Percentiles rank a stretch among this genome's conserved stretches.
Evolutionary conservation across 1,140 invertebrate genomes (phyloP).

Genomic region (Planococcus citri): DNA sequence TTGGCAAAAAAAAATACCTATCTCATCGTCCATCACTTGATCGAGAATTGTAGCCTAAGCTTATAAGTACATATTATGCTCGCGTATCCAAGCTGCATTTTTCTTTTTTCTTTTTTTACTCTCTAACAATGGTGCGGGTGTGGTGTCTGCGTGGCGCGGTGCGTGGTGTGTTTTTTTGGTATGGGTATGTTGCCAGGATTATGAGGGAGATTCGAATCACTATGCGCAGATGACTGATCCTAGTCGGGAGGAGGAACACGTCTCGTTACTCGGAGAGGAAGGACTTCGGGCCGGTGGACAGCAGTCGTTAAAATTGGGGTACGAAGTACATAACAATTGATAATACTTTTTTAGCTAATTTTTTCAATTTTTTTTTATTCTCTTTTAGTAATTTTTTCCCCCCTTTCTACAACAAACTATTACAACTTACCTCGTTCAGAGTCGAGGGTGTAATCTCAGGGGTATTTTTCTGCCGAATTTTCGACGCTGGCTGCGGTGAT

Average conservation of each 20-base stretch:
- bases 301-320: constrained; percentile 79
- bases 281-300: constrained; percentile 71
- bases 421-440: no score
- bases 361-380: no score
- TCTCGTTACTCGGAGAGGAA: constrained; percentile 87
- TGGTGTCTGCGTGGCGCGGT: background rate
- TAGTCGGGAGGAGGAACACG: constrained; percentile 83
- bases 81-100: background rate
- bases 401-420: no score
- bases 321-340: constrained; percentile 36
- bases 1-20: no score
- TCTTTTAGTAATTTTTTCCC: no score
- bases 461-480: no score
- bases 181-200: constrained; percentile 43
- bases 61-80: background rate
- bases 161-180: constrained; percentile 27
- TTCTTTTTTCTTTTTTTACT: no score
- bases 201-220: constrained; percentile 36
- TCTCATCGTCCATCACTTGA: no score
- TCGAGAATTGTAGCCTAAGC: constrained; percentile 3
- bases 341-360: no score
- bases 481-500: no score
- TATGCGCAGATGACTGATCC: constrained; percentile 71
- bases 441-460: no score
- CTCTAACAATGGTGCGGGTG: background rate